Percentiles rank a stretch among this genome's conserved stretches.
These are phyloP conservation scores for Hucho hucho DNA, from an alignment of 2,113 vertebrate genomes.

Conservation along the genomic window DNA sequence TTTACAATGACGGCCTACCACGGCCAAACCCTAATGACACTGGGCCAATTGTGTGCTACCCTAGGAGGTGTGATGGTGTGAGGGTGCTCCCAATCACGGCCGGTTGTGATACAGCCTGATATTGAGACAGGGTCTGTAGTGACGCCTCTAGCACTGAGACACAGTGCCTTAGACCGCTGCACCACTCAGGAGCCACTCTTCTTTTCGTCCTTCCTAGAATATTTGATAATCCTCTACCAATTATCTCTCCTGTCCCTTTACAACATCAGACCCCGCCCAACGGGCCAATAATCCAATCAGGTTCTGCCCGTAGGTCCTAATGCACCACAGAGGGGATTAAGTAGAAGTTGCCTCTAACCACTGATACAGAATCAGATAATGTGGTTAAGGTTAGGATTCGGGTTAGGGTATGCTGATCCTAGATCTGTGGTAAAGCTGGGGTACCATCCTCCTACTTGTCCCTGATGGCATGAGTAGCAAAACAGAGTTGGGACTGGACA, in stretches of 20 bases:
- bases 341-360: neutral
- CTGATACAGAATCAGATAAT: neutral
- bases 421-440: neutral
- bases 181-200: neutral
- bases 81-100: too few relatives aligned
- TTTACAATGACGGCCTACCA: too few relatives aligned
- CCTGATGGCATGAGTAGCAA: neutral
- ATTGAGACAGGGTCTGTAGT: too few relatives aligned
- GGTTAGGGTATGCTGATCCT: neutral
- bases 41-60: too few relatives aligned
- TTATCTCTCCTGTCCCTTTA: neutral
- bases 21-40: too few relatives aligned
- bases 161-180: too few relatives aligned
- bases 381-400: neutral
- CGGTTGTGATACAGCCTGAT: too few relatives aligned
- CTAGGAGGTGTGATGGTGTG: too few relatives aligned
- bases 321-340: neutral
- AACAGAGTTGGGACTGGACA: neutral
- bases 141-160: too few relatives aligned
- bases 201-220: neutral
- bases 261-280: neutral
- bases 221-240: neutral
- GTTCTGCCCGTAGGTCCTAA: neutral
- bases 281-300: neutral
- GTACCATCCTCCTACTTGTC: neutral